Conservation (phyloP, 2,888 invertebrate species). For the Lissocephala sabroskyi region DNA sequence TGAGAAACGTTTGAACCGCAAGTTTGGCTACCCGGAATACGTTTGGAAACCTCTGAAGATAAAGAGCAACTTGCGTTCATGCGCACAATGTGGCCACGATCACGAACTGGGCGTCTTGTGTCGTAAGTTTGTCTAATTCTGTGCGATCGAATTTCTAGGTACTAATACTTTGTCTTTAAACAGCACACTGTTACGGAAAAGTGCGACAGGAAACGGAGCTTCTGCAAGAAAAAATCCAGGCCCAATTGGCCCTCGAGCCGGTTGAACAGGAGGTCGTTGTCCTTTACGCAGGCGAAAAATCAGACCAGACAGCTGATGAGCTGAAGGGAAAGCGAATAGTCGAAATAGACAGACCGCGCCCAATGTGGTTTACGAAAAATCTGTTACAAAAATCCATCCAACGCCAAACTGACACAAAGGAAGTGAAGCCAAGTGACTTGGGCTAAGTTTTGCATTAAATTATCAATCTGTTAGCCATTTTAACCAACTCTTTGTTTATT, state of each 20-base stretch:
- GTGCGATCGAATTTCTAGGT: not conserved
- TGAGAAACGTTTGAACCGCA: conserved; percentile 82
- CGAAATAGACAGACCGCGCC: conserved; percentile 88
- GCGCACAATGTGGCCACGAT: conserved; percentile 88
- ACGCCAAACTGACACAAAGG: conserved; percentile 76
- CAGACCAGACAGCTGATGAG: conserved; percentile 76
- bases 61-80: conserved; percentile 82
- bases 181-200: conserved; percentile 89
- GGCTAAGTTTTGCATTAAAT: conserved; percentile 73
- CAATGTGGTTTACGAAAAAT: conserved; percentile 91
- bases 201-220: conserved; percentile 85
- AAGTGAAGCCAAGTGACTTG: conserved; percentile 82
- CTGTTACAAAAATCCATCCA: conserved; percentile 85
- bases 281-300: conserved; percentile 86
- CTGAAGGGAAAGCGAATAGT: conserved; percentile 84
- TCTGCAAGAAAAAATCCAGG: conserved; percentile 84
- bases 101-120: conserved; percentile 86
- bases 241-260: conserved; percentile 80
- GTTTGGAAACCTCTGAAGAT: conserved; percentile 81
- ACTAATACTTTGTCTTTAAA: conserved; percentile 31
- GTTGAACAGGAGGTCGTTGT: conserved; percentile 90
- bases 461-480: conserved; percentile 26
- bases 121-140: conserved; percentile 75
- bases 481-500: conserved; percentile 40
- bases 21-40: conserved; percentile 80